Evolutionary conservation across 2,888 invertebrate genomes (phyloP).

Genomic region (Acronicta psi): DNA sequence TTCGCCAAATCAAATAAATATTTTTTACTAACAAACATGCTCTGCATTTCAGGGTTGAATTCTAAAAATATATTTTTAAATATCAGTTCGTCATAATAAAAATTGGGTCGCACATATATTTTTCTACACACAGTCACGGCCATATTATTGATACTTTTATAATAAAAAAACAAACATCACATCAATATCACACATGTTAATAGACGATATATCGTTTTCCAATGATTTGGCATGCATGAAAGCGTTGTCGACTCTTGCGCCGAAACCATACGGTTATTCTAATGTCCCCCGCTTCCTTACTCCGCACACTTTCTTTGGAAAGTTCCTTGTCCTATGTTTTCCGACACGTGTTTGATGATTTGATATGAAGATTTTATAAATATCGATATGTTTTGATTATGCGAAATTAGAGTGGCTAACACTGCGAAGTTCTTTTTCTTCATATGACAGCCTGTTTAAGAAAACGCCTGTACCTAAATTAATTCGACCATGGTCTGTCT

Average conservation of each 20-base stretch:
- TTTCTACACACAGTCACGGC: neutral
- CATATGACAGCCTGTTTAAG: too few relatives aligned
- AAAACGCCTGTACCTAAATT: too few relatives aligned
- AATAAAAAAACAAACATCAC: slow-evolving; percentile 11
- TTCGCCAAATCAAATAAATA: neutral
- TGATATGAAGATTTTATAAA: slow-evolving; percentile 12
- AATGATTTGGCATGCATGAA: slow-evolving; percentile 74
- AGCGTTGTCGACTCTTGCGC: slow-evolving; percentile 56
- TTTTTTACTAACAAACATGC: neutral
- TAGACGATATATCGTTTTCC: slow-evolving; percentile 41
- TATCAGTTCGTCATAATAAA: neutral
- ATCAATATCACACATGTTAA: slow-evolving; percentile 5
- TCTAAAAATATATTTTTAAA: neutral
- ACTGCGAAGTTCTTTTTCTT: slow-evolving; percentile 12
- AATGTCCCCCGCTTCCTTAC: slow-evolving; percentile 71
- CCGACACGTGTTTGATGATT: slow-evolving; percentile 44
- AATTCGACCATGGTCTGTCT: too few relatives aligned
- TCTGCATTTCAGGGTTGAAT: neutral
- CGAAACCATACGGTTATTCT: slow-evolving; percentile 69
- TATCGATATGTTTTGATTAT: slow-evolving; percentile 12
- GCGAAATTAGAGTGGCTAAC: slow-evolving; percentile 7
- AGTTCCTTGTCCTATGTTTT: slow-evolving; percentile 53
- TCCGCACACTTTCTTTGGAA: slow-evolving; percentile 67
- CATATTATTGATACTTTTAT: slow-evolving; percentile 4
- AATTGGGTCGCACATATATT: neutral